Percentiles rank a stretch among this genome's conserved stretches.
phyloP scores from a whole-genome alignment of 2,797 vertebrate species.

The Xyrichtys novacula region DNA sequence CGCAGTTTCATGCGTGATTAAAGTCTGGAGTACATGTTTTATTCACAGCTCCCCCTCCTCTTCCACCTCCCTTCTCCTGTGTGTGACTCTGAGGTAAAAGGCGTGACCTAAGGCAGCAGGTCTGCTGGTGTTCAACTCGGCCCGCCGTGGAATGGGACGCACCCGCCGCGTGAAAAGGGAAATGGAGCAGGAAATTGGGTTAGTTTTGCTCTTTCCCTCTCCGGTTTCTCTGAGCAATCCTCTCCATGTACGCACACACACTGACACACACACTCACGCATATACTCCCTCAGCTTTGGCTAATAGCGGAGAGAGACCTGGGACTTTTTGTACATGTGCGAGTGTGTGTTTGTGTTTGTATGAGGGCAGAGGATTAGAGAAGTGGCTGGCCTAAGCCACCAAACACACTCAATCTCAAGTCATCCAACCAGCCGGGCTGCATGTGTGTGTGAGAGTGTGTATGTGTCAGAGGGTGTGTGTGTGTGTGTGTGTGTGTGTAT shows the following conservation, averaged over 20 bases:
- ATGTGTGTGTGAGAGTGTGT: conserved; percentile 56
- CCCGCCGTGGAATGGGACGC: conserved; percentile 72
- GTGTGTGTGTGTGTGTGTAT: conserved; percentile 52
- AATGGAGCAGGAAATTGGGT: conserved; percentile 89
- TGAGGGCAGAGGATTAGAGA: conserved; percentile 72
- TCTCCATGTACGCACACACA: conserved; percentile 40
- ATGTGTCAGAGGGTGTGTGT: conserved; percentile 58
- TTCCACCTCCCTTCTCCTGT: conserved; percentile 18
- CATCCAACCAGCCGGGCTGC: conserved; percentile 70
- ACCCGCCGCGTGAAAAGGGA: conserved; percentile 74
- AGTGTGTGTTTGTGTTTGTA: conserved; percentile 68
- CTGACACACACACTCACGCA: conserved; percentile 65
- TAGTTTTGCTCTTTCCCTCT: conserved; percentile 80
- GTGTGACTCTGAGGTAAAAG: conserved; percentile 66
- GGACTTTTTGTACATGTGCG: conserved; percentile 57
- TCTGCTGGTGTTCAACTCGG: conserved; percentile 69
- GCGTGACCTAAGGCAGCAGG: conserved; percentile 72
- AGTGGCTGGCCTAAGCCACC: conserved; percentile 68
- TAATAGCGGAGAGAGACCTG: conserved; percentile 74
- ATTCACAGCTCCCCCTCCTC: conserved; percentile 54
- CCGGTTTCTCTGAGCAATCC: conserved; percentile 75
- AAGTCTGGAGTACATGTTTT: conserved; percentile 52
- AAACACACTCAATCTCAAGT: conserved; percentile 75
- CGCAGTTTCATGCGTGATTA: conserved; percentile 48
- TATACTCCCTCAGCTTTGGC: conserved; percentile 71